Evolutionary conservation across 2,888 invertebrate genomes (phyloP).

Genomic region (Mythimna vitellina): DNA sequence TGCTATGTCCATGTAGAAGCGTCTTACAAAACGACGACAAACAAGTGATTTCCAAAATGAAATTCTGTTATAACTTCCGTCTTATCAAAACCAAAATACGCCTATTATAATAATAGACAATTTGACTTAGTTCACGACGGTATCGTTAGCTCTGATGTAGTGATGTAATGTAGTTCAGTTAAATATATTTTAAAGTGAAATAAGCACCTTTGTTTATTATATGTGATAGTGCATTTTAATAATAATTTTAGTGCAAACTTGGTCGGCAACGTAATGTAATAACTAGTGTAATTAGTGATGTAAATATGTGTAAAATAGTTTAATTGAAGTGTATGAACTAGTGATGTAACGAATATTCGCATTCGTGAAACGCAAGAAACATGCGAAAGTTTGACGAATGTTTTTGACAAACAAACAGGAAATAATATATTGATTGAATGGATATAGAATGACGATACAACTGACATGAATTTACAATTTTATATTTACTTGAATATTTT

Average conservation of each 20-base stretch:
- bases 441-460: no score
- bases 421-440: no score
- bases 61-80: constrained; percentile 27
- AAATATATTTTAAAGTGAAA: background rate
- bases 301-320: background rate
- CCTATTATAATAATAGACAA: constrained; percentile 12
- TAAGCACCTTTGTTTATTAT: background rate
- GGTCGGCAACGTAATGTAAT: background rate
- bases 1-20: background rate
- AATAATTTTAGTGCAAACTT: background rate
- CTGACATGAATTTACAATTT: no score
- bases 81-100: constrained; percentile 10
- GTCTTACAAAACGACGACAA: constrained; percentile 1
- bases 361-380: no score
- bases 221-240: background rate
- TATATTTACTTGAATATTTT: no score
- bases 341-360: no score
- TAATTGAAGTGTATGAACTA: background rate
- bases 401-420: no score
- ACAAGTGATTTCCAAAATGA: constrained; percentile 4
- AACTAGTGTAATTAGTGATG: background rate
- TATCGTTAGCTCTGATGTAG: background rate
- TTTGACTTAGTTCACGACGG: constrained; percentile 4
- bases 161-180: background rate
- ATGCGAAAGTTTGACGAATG: no score